Base-by-base conservation (phyloP, 2,888 invertebrate genomes). In the Conchocele bisecta region DNA sequence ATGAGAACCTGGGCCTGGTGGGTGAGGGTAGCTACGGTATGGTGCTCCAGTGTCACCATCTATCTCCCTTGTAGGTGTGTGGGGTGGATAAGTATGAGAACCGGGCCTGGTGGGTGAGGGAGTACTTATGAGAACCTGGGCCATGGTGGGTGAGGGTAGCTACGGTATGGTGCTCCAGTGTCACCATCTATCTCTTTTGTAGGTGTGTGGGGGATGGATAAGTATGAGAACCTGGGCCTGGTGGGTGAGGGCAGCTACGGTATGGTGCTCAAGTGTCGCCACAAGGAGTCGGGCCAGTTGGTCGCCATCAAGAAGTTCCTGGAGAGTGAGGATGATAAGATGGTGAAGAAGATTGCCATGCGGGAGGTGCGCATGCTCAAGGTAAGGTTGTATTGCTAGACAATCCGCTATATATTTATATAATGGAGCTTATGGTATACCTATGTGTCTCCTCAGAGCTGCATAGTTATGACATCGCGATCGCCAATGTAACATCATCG, bases 251-350 rank as follows among this genome's bases (percentile, higher is more conserved):
- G 97, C 59, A 97, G 96, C 85, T 97, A 98, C 92, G 97, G 98
- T 15, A 95, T 98, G 86, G 98, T 98, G 79, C 97, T 98, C 93
- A 98, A 98, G 91, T 98, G 98, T 91, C 94, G 96, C 64, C 97
- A 98, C 92, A 94, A 97, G 70, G 98, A 98, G 88, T 97, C 96
- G 1, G 97, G 98, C 20, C 96, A 97, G 89, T 93, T 98, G 68
- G 98, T 98, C 42, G 98, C 98, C 42, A 97, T 98, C 75, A 98
- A 98, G 92, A 96, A 98, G 92, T 98, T 98, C 91, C 95, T 98
- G 13, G 98, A 98, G 92, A 97, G 97, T 67, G 98, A 98, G 91
- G 98, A 98, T 89, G 98, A 98, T 92, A 97, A 97, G 9, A 94
- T 98, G 50, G 98, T 98, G 81, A 93, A 98, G 86, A 98, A 98